Base-by-base conservation (phyloP, 2,888 invertebrate genomes). In the Erebia palarica region DNA sequence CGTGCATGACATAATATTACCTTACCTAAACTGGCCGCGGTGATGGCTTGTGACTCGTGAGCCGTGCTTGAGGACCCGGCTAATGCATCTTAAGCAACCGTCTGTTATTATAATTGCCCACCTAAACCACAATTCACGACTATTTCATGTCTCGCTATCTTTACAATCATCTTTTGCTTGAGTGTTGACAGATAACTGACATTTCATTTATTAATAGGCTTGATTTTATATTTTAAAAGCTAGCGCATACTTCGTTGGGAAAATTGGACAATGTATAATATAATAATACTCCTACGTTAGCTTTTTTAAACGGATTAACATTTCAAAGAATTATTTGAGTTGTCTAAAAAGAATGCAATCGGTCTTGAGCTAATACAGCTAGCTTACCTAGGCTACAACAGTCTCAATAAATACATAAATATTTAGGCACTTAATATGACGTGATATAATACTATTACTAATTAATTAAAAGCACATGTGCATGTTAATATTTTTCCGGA, bases 61-160 rank as follows among this genome's bases (percentile, higher is more conserved):
- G 36, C 36, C 36, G 36, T 36, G 36, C 36, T 36, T 36, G 36
- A 36, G 65, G 68, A 65, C 51, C 65, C 61, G 53, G 55, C 27
- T 27, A 27, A 27, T 27, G 65, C 44, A 60, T 64, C 60, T 70
- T 70, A 67, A 60, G 73, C 71, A 70, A 73, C 44, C 44, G 16
- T 36, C 36, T 36, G 36, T 18, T 49, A 68, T 68, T 66, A 69
- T 65, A 58, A 44, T 66, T 71, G 36, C 65, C 58, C 63, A 68
- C 36, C 36, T 36, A 36, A 36, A 36, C 36, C 36, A 36, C 36
- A 36, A 36, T 36, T 36, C 36, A 36, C 7, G 71, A 71, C 61
- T 71, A 68, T 68, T 57, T 65, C 51, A 36, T 36, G 68, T 70
- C 68, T 65, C 70, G 51, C 68, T 65, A 69, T 72, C 69, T 65